Evolutionary conservation across 1,140 invertebrate genomes (phyloP).

Genomic region (Triops cancriformis): DNA sequence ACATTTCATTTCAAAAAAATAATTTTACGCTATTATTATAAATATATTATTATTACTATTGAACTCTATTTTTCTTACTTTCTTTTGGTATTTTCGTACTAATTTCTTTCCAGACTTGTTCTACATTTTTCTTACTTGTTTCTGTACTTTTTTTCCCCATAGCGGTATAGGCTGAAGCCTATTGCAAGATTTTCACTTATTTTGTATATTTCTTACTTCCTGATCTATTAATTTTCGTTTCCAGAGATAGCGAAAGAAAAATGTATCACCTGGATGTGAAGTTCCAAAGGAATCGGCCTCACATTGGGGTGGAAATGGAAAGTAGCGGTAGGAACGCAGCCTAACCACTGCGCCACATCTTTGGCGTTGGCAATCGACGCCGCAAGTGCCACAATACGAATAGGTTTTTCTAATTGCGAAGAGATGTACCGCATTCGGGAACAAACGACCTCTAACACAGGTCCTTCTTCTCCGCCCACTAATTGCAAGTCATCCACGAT

Average conservation of each 20-base stretch:
- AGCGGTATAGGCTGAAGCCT: no score
- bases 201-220: neutral
- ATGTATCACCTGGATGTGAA: conserved; percentile 68
- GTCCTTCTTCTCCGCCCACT: conserved; percentile 78
- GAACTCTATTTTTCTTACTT: no score
- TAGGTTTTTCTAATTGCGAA: conserved; percentile 85
- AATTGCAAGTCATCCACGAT: conserved; percentile 97
- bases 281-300: conserved; percentile 83
- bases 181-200: no score
- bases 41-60: no score
- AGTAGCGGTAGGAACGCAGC: conserved; percentile 79
- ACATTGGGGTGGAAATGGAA: conserved; percentile 99
- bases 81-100: no score
- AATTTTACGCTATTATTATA: no score
- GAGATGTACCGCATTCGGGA: conserved; percentile 96
- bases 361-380: conserved; percentile 89
- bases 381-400: conserved; percentile 91
- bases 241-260: neutral
- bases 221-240: neutral
- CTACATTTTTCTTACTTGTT: no score
- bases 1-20: no score
- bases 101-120: no score
- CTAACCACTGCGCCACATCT: conserved; percentile 94
- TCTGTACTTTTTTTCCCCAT: no score
- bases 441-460: conserved; percentile 93